A percentile compares a stretch with the other conserved stretches of the same genome.
These are phyloP conservation scores for Gymnorhina tibicen DNA, from an alignment of 2,113 vertebrate species.

Conservation along the genomic window DNA sequence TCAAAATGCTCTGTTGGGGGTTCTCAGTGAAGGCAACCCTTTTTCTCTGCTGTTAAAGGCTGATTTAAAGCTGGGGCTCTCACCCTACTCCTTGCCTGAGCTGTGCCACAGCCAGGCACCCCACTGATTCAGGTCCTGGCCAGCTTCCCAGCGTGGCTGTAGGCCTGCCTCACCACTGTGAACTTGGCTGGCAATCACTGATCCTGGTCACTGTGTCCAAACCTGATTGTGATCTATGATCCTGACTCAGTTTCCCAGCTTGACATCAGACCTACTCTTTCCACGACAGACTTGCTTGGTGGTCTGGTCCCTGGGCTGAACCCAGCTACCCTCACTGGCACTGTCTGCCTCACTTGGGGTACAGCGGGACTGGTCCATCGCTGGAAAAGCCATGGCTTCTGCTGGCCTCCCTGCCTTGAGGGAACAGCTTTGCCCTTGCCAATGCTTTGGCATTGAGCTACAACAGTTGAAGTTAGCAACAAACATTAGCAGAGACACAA, in stretches of 20 bases:
- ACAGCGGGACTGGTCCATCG: background rate
- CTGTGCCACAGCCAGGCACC: background rate
- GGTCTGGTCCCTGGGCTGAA: background rate
- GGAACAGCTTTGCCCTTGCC: background rate
- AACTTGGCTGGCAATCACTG: background rate
- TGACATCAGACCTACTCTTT: background rate
- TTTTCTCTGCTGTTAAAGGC: background rate
- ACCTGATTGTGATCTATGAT: background rate
- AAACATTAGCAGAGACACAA: background rate
- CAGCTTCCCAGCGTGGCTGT: background rate
- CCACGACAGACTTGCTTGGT: background rate
- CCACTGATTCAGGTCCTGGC: background rate
- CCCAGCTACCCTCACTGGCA: background rate
- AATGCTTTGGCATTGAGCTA: background rate
- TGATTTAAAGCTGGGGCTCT: background rate
- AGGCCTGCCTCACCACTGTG: background rate
- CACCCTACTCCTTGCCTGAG: background rate
- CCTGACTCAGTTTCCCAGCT: background rate
- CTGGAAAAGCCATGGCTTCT: background rate
- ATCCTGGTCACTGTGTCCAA: background rate
- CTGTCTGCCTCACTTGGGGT: background rate
- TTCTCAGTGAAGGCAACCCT: background rate
- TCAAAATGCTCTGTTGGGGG: background rate
- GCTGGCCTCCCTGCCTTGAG: background rate
- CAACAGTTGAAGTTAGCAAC: background rate